A percentile compares a stretch with the other conserved stretches of the same genome.
Evolutionary conservation across 2,797 vertebrate species (phyloP).

Genomic region (Chiroxiphia lanceolata): DNA sequence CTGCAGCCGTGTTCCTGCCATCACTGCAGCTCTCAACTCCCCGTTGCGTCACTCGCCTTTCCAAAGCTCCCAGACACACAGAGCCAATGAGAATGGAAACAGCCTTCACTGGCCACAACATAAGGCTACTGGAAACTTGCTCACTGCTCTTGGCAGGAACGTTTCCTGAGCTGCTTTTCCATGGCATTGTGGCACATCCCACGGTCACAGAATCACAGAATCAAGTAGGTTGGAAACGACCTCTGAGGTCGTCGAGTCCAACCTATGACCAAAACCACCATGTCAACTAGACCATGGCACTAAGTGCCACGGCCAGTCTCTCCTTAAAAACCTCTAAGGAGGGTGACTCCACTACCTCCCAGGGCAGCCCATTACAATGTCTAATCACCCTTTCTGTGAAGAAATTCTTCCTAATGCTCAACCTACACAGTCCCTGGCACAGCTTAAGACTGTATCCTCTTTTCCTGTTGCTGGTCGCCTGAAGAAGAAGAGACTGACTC

Average conservation of each 20-base stretch:
- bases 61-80: not conserved
- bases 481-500: no score
- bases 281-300: not conserved
- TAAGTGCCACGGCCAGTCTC: not conserved
- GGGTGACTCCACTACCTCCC: not conserved
- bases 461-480: not conserved
- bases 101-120: no score
- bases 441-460: no score
- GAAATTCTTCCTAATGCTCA: not conserved
- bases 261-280: not conserved
- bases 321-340: not conserved
- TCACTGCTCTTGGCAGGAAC: rapidly evolving
- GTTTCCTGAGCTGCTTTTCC: not conserved
- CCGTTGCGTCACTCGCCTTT: rapidly evolving
- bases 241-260: not conserved
- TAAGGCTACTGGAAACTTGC: no score
- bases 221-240: not conserved
- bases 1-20: not conserved
- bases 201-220: not conserved
- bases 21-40: rapidly evolving
- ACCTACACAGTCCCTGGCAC: not conserved
- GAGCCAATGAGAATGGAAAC: not conserved
- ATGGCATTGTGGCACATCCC: rapidly evolving
- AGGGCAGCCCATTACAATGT: not conserved
- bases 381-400: no score